A percentile compares a stretch with the other conserved stretches of the same genome.
Conservation (phyloP, 2,888 invertebrate genomes). For the Caenorhabditis doughertyi region DNA sequence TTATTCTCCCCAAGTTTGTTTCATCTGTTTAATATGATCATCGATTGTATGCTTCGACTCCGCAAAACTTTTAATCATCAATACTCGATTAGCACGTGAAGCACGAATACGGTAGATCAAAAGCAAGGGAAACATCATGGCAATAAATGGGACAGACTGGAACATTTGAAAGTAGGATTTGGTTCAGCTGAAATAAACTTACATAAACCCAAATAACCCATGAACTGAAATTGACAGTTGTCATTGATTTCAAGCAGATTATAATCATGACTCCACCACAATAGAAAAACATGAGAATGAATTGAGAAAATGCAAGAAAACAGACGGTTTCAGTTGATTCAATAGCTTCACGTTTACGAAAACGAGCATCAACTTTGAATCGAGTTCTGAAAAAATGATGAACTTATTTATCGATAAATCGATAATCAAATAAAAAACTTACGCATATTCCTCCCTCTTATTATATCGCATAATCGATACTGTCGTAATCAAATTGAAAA, state of each 20-base stretch:
- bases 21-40: constrained; percentile 20
- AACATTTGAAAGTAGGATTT: too few species aligned
- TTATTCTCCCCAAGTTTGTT: constrained; percentile 13
- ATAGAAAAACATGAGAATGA: constrained; percentile 22
- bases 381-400: constrained; percentile 7
- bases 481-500: constrained; percentile 10
- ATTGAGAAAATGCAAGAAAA: constrained; percentile 17
- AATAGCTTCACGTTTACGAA: constrained; percentile 17
- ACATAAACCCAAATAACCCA: constrained; percentile 18
- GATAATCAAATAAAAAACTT: not conserved
- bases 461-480: not conserved
- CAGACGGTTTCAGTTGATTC: constrained; percentile 26
- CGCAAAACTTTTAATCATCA: constrained; percentile 16
- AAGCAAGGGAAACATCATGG: constrained; percentile 10
- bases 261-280: not conserved
- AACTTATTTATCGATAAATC: not conserved
- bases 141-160: constrained; percentile 29
- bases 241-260: not conserved
- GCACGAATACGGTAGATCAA: constrained; percentile 20
- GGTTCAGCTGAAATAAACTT: constrained; percentile 1
- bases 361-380: constrained; percentile 15
- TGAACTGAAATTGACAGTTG: not conserved
- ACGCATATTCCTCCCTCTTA: constrained; percentile 9
- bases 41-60: constrained; percentile 10
- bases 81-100: not conserved